Evolutionary conservation across 2,888 invertebrate genomes (phyloP), one percentile per base, ranked within the genome.

Genomic region (Protodeltote pygarga): DNA sequence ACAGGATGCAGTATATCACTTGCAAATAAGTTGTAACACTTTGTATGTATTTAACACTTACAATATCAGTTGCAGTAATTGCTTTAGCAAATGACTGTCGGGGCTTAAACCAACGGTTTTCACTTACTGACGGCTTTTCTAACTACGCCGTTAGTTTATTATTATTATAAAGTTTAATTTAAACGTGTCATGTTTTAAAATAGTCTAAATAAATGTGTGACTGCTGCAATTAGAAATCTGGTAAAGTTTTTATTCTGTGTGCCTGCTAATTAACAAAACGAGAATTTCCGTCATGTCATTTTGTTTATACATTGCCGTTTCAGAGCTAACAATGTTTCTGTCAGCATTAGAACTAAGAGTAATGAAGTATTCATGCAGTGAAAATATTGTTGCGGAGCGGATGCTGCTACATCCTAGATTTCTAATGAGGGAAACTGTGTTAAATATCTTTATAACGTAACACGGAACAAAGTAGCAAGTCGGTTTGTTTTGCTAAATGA

Each of bases 371-470:
- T 62, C 52, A 64, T 51, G 51, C 48, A 63, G 71, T 49, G 70
- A 71, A 70, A 68, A 44, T 44, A 34, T 45, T 44, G 21, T 24
- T 44, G 21, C 27, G 35, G 55, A 23, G 54, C 66, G 62, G 59
- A 68, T 59, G 49, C 60, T 53, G 41, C 31, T 20, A 40, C 42
- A 58, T 73, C 63, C 65, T 61, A 73, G 72, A 61, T 73, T 73
- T 73, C 73, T 71, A 70, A 73, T 60, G 54, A 59, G 51, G 71
- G 64, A 69, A 71, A 55, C 49, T 52, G 38, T 40, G 39, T 51
- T 65, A 58, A 68, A 61, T 61, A 47, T 51, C 42, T 50, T 46
- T 52, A 44, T 52, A 49, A 28, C 50, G 50, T 28, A 48, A 44
- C 39, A 25, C 17, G 27, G 13, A 33, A 13, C 13, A 9, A 29